Evolutionary conservation across 2,888 invertebrate genomes (phyloP), one percentile per base, ranked within the genome.

Genomic region (Drosophila pseudotalamancana): DNA sequence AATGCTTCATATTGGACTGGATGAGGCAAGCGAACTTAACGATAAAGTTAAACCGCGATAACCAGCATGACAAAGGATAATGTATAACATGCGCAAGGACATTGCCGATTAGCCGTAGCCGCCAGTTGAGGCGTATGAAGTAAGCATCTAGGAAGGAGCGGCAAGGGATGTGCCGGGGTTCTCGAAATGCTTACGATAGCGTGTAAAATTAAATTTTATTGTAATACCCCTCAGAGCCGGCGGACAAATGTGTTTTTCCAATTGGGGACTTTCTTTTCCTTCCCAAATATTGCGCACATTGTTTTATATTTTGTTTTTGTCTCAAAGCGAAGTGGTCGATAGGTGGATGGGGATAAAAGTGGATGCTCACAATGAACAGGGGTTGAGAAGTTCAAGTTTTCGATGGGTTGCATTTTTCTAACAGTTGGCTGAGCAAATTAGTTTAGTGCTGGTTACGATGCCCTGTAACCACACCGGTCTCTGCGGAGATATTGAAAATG

Each of bases 11-110:
- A 73, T 61, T n/a, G 45, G 18, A 23, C 31, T 50, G 43, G 48
- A 19, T 34, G 42, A 21, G 54, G 57, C 42, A 54, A 54, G n/a
- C 34, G 59, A 63, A 69, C 64, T 68, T 70, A 72, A 81, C 87
- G 82, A 82, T 82, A 85, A 83, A 87, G 79, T 86, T 82, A 76
- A 83, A 82, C 88, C 82, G 79, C 82, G 88, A 86, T 83, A 83
- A 82, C 86, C 83, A 86, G 79, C 70, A 87, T 85, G 88, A 82
- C 76, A 75, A 87, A 87, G 85, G 86, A 81, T 77, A 87, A 77
- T 68, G 78, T 63, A 69, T 69, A 86, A 61, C 77, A 69, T 64
- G 54, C 65, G 65, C 49, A 61, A 56, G 68, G 77, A 77, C 81
- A 69, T 77, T 67, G 55, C 57, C 78, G 74, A 85, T 81, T 87